phyloP scores from a whole-genome alignment of 2,888 invertebrate genomes.

The Agrilus mali region DNA sequence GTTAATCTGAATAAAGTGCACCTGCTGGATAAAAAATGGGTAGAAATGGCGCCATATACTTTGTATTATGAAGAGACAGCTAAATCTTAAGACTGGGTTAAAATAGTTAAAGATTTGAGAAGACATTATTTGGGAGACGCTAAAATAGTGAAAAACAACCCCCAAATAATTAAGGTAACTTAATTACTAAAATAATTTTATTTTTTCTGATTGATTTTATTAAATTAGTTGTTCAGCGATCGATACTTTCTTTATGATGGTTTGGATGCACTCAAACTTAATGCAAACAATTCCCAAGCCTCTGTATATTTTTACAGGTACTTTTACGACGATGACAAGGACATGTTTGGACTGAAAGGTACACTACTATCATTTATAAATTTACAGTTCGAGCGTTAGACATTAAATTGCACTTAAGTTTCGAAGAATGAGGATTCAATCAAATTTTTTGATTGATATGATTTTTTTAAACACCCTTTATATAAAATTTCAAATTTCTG shows the following conservation, averaged over 20 bases:
- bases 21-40: constrained; percentile 27
- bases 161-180: too few relatives aligned
- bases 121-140: constrained; percentile 21
- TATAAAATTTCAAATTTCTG: too few relatives aligned
- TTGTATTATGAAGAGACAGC: constrained; percentile 23
- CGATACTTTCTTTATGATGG: constrained; percentile 37
- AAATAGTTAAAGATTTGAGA: constrained; percentile 18
- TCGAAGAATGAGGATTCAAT: too few relatives aligned
- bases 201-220: constrained; percentile 6
- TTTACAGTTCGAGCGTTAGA: too few relatives aligned
- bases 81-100: constrained; percentile 12
- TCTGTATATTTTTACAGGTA: constrained; percentile 40
- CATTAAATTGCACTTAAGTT: too few relatives aligned
- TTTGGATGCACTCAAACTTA: constrained; percentile 19
- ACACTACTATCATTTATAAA: too few relatives aligned
- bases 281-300: constrained; percentile 26
- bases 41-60: constrained; percentile 19
- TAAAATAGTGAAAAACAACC: not conserved
- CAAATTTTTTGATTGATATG: too few relatives aligned
- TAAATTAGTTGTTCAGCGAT: constrained; percentile 45
- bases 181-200: too few relatives aligned
- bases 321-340: constrained; percentile 5
- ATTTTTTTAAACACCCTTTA: too few relatives aligned
- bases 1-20: constrained; percentile 22
- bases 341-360: constrained; percentile 2